Evolutionary conservation across 35 echinoderm and acorn worm species (phyloP).

Genomic region (Ophiothrix spiculata): DNA sequence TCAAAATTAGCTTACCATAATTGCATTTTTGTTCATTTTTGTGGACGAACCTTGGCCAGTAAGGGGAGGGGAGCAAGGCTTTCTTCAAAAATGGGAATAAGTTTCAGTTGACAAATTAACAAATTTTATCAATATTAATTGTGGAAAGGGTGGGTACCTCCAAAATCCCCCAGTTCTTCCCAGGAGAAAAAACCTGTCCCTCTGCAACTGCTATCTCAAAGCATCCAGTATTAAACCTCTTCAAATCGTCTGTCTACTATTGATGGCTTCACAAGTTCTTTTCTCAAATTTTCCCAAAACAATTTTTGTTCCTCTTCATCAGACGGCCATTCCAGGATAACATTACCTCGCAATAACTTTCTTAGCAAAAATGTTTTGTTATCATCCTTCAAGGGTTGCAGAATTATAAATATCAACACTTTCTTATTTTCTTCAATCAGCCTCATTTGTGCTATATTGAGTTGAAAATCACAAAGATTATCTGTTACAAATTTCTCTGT

Average conservation of each 20-base stretch:
- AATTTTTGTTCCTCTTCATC: background rate
- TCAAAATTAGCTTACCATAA: too few species aligned
- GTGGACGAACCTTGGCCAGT: too few species aligned
- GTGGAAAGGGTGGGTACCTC: too few species aligned
- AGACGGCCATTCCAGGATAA: background rate
- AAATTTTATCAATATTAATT: too few species aligned
- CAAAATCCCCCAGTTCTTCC: too few species aligned
- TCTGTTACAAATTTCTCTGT: background rate
- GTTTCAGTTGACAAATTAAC: too few species aligned
- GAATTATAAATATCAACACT: background rate
- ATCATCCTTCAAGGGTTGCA: background rate
- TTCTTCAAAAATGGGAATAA: too few species aligned
- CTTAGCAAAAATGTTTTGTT: background rate
- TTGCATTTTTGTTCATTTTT: too few species aligned
- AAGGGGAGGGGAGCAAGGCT: too few species aligned
- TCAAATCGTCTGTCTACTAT: background rate
- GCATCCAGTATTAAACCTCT: too few species aligned
- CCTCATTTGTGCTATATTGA: background rate
- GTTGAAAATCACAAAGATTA: background rate
- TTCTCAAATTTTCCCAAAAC: background rate
- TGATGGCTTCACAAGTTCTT: background rate
- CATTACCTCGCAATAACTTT: background rate
- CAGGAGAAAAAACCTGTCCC: too few species aligned
- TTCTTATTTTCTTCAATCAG: background rate
- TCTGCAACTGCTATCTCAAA: too few species aligned